A percentile compares a stretch with the other conserved stretches of the same genome.
Evolutionary conservation across 2,113 vertebrate genomes (phyloP).

Genomic region (Chelonoidis abingdonii): DNA sequence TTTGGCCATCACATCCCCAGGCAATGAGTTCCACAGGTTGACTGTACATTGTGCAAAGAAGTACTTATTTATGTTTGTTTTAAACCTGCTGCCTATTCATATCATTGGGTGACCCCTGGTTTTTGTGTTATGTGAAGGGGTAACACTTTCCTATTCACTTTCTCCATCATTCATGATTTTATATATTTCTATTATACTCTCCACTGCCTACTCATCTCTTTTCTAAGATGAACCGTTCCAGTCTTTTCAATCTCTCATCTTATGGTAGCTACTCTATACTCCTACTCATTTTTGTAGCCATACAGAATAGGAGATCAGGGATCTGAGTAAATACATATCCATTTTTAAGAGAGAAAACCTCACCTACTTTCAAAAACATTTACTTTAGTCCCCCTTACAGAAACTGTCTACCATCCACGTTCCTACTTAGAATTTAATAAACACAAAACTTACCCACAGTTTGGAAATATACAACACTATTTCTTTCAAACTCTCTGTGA

Average conservation of each 20-base stretch:
- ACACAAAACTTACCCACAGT: accelerated
- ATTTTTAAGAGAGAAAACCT: not conserved
- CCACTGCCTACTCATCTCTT: not conserved
- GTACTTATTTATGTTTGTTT: not conserved
- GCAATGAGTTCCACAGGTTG: not conserved
- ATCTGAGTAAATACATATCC: not conserved
- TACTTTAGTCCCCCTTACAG: accelerated
- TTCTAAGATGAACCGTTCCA: not conserved
- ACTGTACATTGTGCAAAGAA: not conserved
- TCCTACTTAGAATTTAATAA: not conserved
- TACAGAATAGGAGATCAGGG: not conserved
- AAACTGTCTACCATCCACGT: not conserved
- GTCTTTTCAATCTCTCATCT: too few species aligned
- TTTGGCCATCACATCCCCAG: not conserved
- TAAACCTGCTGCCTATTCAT: not conserved
- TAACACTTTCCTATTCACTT: not conserved
- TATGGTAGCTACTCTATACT: not conserved
- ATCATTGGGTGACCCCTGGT: not conserved
- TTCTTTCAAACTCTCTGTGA: not conserved
- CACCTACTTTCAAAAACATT: not conserved
- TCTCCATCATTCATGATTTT: not conserved
- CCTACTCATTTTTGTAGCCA: not conserved
- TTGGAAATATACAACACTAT: not conserved
- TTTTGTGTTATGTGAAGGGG: not conserved
- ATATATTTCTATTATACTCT: not conserved